Base-by-base conservation (phyloP, 2,888 invertebrate genomes). In the Trissoscelio sp. region DNA sequence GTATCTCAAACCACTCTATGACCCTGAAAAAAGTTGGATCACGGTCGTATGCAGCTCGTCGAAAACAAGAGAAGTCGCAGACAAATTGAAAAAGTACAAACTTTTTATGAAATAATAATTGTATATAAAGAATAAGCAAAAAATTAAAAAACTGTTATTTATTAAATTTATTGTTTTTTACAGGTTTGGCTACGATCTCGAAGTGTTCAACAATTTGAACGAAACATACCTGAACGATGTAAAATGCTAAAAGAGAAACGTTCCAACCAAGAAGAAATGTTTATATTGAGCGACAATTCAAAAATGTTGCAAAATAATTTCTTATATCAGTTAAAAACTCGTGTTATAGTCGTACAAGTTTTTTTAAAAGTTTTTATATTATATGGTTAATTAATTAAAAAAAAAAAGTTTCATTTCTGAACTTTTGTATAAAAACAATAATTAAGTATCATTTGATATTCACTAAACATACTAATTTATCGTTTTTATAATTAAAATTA, bases 41-140 rank as follows among this genome's bases (percentile, higher is more conserved):
- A 94, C 95, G 14, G 92, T 97, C 83, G 95, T 96, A 28, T 96
- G 96, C 88, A 95, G 96, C 89, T 95, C 96, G 9, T 93, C 94
- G 77, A 96, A 96, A 92, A 94, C 95, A 57, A 92, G 93, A 14
- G 95, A 95, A 88, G 92, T 96, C 83, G 92, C 93, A 46, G 91
- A 93, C 9, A 94, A 94, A 4, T 95, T 97, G 85, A 93, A 94
- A 87, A 93, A 93, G 96, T 96, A 88, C 92, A 93, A 31, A 73
- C 4, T 51, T 34, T 55, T 14, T 24, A 18, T n/a, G 6, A 20
- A n/a, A 64, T 53, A 2, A 20, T 12, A 18, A 18, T 39, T 39
- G 18, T 16, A 44, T 48, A 31, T 14, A 4, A 39, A 9, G 2
- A 14, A 14, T 39, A 14, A 37, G 2, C 11, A 20, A 12, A 46